A percentile compares a stretch with the other conserved stretches of the same genome.
Conservation (phyloP, 2,113 vertebrate genomes). For the Rissa tridactyla region DNA sequence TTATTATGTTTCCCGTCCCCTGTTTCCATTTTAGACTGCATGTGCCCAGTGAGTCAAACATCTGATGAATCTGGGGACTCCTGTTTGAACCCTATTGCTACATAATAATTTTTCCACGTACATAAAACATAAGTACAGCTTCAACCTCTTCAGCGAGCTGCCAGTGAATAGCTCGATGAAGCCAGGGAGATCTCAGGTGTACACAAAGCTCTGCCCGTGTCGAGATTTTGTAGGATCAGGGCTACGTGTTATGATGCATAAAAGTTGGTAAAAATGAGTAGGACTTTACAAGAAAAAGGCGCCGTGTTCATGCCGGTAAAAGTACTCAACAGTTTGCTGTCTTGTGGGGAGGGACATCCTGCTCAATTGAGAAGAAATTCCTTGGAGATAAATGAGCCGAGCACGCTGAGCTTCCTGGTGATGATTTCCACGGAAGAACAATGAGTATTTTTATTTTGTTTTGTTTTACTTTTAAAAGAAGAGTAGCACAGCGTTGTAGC, state of each 20-base stretch:
- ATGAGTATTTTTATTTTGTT: neutral
- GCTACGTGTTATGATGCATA: slow-evolving; percentile 1
- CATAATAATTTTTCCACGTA: slow-evolving; percentile 21
- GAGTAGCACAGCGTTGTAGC: neutral
- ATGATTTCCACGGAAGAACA: neutral
- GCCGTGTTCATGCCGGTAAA: neutral
- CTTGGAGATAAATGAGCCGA: neutral
- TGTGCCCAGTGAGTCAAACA: neutral
- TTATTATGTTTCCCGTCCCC: neutral
- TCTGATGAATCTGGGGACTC: slow-evolving; percentile 40
- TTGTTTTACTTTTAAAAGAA: neutral
- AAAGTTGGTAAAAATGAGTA: neutral
- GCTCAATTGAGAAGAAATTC: neutral
- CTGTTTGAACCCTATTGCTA: slow-evolving; percentile 41
- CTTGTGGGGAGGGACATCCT: neutral
- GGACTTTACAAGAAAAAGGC: neutral
- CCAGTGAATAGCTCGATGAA: neutral
- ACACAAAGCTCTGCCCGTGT: neutral
- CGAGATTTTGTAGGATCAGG: neutral
- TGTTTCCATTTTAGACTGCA: neutral
- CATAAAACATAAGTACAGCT: slow-evolving; percentile 19
- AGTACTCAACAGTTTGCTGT: neutral
- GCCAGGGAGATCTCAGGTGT: neutral
- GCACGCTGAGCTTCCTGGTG: neutral
- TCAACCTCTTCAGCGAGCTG: neutral